phyloP scores from a whole-genome alignment of 2,888 invertebrate genomes.

The Dinocampus coccinellae region DNA sequence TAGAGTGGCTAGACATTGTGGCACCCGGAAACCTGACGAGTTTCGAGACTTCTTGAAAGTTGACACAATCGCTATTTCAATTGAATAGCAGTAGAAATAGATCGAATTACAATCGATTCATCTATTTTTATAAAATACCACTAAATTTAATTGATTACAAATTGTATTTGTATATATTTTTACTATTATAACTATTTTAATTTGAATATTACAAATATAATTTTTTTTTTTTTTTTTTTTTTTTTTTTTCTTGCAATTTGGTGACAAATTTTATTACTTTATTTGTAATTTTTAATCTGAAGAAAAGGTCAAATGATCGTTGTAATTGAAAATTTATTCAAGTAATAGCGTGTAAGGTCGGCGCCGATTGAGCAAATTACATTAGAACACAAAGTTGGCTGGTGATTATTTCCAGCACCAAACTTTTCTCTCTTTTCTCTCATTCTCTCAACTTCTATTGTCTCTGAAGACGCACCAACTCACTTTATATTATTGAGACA shows the following conservation, averaged over 20 bases:
- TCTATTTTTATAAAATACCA: not conserved
- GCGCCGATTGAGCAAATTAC: conserved; percentile 69
- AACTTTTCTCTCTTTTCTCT: conserved; percentile 51
- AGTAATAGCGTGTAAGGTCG: conserved; percentile 51
- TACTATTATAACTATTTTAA: not conserved
- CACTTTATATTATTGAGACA: conserved; percentile 67
- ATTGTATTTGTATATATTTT: not conserved
- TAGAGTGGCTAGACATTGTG: conserved; percentile 33
- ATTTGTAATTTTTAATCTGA: not conserved
- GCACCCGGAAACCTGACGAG: conserved; percentile 41
- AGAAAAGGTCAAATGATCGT: not conserved
- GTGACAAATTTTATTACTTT: too few species aligned
- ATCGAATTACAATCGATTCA: not conserved
- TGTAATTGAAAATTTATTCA: not conserved
- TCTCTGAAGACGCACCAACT: conserved; percentile 53
- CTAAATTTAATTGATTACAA: not conserved
- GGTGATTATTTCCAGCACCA: conserved; percentile 56
- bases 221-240: too few species aligned
- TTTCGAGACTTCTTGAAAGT: conserved; percentile 30
- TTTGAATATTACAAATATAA: not conserved
- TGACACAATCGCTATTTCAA: conserved; percentile 27
- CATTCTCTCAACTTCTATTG: not conserved
- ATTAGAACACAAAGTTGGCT: conserved; percentile 65
- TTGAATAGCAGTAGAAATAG: not conserved
- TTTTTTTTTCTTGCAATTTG: too few species aligned